These are phyloP conservation scores for Meda fulgida DNA, from an alignment of 2,797 vertebrate genomes.

Conservation along the genomic window DNA sequence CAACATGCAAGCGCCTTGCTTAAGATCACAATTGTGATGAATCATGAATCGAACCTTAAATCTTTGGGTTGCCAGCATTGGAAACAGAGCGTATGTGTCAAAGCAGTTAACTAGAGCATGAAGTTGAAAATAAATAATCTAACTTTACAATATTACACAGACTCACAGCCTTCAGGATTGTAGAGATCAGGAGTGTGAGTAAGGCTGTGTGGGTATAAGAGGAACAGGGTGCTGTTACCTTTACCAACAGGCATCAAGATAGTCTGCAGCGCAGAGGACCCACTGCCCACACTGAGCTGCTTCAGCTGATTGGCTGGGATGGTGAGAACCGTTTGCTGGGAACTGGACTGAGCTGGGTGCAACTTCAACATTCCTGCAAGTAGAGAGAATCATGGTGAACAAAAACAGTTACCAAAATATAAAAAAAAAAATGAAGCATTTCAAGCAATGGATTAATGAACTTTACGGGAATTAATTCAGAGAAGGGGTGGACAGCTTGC, in stretches of 20 bases:
- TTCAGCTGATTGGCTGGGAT: constrained; percentile 94
- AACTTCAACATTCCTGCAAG: constrained; percentile 90
- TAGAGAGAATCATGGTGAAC: constrained; percentile 2
- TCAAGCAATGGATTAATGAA: not conserved
- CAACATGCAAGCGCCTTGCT: not conserved
- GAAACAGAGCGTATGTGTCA: not conserved
- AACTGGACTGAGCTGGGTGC: constrained; percentile 87
- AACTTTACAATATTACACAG: not conserved
- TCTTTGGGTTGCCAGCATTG: not conserved
- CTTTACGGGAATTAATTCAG: not conserved
- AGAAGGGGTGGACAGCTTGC: not conserved
- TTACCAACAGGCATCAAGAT: constrained; percentile 94
- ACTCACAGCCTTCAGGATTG: not conserved
- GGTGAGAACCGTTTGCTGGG: constrained; percentile 92
- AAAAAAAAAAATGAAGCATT: not conserved
- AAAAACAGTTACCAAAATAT: not conserved
- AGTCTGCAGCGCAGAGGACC: constrained; percentile 87
- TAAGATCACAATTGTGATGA: not conserved
- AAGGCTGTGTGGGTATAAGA: not conserved
- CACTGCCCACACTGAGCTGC: constrained; percentile 85
- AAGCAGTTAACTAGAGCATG: not conserved
- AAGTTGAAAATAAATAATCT: constrained; percentile 3
- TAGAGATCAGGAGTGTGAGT: not conserved
- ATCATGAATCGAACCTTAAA: not conserved
- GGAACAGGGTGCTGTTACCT: constrained; percentile 73